Conservation (phyloP, 2,888 invertebrate species). For the Incurvaria masculella region DNA sequence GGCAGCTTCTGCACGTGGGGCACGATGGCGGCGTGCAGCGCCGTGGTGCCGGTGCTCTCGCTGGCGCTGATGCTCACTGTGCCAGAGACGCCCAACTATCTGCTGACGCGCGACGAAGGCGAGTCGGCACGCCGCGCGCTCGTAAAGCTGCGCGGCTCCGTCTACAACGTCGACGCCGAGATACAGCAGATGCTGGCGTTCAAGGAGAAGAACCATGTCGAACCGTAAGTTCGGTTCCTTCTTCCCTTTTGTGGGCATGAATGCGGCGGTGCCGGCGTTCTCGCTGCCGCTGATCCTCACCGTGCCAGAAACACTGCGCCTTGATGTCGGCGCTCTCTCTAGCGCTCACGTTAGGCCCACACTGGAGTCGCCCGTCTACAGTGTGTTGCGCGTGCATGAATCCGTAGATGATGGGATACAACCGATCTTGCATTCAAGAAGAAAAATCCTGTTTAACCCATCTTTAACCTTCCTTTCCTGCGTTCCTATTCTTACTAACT, state of each 20-base stretch:
- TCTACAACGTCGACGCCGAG: constrained; percentile 60
- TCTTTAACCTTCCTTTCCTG: too few species aligned
- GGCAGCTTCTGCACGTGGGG: constrained; percentile 64
- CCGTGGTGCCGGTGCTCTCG: constrained; percentile 58
- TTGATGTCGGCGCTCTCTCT: constrained; percentile 57
- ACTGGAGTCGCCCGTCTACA: constrained; percentile 60
- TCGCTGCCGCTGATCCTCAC: constrained; percentile 59
- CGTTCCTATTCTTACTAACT: too few species aligned
- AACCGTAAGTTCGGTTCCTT: constrained; percentile 34
- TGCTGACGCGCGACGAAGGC: constrained; percentile 57
- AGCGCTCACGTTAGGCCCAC: constrained; percentile 53
- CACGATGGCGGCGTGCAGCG: constrained; percentile 60
- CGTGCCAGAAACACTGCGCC: constrained; percentile 67
- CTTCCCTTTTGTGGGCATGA: background rate
- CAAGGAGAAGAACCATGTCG: constrained; percentile 61
- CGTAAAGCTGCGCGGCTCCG: constrained; percentile 57
- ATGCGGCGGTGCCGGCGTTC: constrained; percentile 56
- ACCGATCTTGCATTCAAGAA: constrained; percentile 58
- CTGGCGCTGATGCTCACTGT: constrained; percentile 59
- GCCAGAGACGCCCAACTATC: constrained; percentile 72
- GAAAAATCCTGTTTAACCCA: constrained; percentile 61
- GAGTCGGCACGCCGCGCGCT: constrained; percentile 59
- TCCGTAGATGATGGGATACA: constrained; percentile 60
- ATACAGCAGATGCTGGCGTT: constrained; percentile 59
- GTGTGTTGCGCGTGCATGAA: too few species aligned